Evolutionary conservation across 2,797 vertebrate species (phyloP).

Genomic region (Triplophysa bombifrons): DNA sequence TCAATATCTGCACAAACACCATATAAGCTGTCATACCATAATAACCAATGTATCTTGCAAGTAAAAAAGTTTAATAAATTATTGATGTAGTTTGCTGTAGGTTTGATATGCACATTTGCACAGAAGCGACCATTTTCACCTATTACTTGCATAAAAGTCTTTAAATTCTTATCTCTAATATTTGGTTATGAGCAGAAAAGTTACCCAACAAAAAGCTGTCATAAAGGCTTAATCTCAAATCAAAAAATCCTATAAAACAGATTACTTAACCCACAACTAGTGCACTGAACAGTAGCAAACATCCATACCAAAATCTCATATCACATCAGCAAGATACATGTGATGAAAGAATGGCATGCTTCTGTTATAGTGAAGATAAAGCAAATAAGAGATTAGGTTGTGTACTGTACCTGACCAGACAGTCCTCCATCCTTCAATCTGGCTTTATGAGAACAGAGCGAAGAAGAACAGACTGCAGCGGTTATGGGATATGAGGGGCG

Average conservation of each 20-base stretch:
- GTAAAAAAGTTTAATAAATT: neutral
- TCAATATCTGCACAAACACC: too few species aligned
- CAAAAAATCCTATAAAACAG: neutral
- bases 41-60: neutral
- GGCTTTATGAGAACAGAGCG: too few species aligned
- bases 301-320: neutral
- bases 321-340: neutral
- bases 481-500: neutral
- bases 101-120: too few species aligned
- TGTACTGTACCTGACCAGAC: constrained; percentile 30
- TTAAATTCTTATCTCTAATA: too few species aligned
- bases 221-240: neutral
- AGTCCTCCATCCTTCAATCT: constrained; percentile 31
- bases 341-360: neutral
- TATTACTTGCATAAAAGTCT: neutral
- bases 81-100: neutral
- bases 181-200: too few species aligned
- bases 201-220: neutral
- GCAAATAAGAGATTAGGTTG: neutral
- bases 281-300: neutral
- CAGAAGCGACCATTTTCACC: neutral
- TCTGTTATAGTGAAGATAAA: constrained; percentile 1
- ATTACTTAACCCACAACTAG: neutral
- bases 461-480: constrained; percentile 9
- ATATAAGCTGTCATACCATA: neutral